Evolutionary conservation across 2,888 invertebrate species (phyloP), one percentile per base, ranked within the genome.

Genomic region (Apotomis capreana): DNA sequence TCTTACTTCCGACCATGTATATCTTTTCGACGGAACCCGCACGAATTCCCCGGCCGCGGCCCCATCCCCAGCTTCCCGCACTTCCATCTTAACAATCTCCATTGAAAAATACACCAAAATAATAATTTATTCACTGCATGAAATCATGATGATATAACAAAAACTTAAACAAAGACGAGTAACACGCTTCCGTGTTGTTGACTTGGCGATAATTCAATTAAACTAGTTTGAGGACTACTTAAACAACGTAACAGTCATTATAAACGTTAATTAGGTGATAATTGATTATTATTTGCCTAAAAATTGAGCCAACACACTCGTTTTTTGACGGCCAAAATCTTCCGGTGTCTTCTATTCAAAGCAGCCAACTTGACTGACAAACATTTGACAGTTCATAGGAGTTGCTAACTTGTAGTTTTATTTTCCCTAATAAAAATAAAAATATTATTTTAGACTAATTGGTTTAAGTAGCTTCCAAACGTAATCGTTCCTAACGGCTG

Each of bases 1-100:
- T 74, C 96, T 94, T 36, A 97, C 94, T 86, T 97, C 97, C 2
- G 96, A 95, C 98, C 97, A 98, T 68, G 95, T 94, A 81, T 90
- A 92, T 75, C 89, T 94, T 89, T 86, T 94, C 77, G 87, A 84
- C 26, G 90, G 86, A 36, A 83, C 80, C 61, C 84, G 84, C 5
- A 89, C 84, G 69, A 83, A 87, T 76, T 92, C 92, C 6, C 88
- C 90, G 0, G 91, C 84, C 46, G 92, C 89, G 62, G 92, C 92
- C 46, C 92, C 92, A 76, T 92, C 92, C 9, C 92, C 92, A 74
- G 90, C 91, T 76, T 91, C 91, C 83, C 92, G 87, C 74, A 91
- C 87, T 77, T 93, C 92, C 92, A 93, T 92, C 81, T 85, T 87
- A 69, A 83, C 83, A 77, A 82, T 83, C 83, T 86, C 85, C 84